phyloP scores from a whole-genome alignment of 2,797 vertebrate genomes.

The Steatocranus sp. region DNA sequence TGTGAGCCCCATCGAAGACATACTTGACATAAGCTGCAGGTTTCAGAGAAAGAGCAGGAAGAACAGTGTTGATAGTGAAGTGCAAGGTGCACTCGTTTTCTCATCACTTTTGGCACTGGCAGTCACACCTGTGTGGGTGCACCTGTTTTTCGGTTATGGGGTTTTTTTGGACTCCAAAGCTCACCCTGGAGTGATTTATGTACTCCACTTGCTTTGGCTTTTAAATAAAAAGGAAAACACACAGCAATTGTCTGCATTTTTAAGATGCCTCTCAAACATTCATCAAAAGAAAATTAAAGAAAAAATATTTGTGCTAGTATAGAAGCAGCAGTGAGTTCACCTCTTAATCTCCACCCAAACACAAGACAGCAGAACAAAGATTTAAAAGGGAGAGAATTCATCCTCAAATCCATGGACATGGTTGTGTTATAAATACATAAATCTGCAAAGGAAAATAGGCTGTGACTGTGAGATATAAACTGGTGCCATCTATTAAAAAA shows the following conservation, averaged over 20 bases:
- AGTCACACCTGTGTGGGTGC: conserved; percentile 4
- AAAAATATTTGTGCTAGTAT: neutral
- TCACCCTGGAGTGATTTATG: conserved; percentile 16
- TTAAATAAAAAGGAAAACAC: neutral
- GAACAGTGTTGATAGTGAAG: neutral
- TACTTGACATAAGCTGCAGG: neutral
- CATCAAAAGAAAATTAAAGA: neutral
- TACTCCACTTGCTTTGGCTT: conserved; percentile 6
- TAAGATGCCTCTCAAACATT: neutral
- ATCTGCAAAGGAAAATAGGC: neutral
- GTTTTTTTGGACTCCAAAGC: neutral
- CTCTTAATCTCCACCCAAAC: conserved; percentile 1
- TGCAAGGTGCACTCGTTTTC: conserved; percentile 1
- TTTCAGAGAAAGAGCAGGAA: neutral
- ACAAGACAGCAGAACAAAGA: conserved; percentile 5
- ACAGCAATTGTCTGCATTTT: neutral
- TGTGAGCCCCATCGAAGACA: neutral
- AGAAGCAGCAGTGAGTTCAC: neutral
- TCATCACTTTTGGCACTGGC: conserved; percentile 18
- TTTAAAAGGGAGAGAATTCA: neutral
- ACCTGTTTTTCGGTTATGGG: neutral
- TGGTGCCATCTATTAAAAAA: neutral
- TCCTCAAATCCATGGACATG: neutral
- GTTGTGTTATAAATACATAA: conserved; percentile 17
- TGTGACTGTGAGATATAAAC: conserved; percentile 18